Evolutionary conservation across 2,888 invertebrate species (phyloP).

Genomic region (Scaptomyza reducta): DNA sequence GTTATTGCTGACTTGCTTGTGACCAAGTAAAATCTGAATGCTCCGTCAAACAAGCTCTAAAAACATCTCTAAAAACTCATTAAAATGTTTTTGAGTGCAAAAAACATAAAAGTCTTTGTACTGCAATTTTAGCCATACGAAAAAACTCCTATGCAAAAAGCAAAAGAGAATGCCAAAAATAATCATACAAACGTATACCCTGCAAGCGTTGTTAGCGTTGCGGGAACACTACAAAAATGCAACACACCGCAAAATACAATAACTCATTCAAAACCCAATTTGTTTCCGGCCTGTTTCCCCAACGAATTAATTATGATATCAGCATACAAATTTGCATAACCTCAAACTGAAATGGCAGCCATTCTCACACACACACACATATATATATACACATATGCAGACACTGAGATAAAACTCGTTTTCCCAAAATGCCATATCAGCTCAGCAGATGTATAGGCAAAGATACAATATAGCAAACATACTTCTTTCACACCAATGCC

Average conservation of each 20-base stretch:
- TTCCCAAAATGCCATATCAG: conserved; percentile 77
- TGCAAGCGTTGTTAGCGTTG: neutral
- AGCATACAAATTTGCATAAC: conserved; percentile 80
- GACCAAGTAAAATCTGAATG: conserved; percentile 27
- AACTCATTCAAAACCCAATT: conserved; percentile 79
- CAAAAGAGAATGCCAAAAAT: neutral
- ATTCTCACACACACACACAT: conserved; percentile 30
- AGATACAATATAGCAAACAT: conserved; percentile 70
- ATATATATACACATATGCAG: conserved; percentile 22
- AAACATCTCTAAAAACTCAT: conserved; percentile 38
- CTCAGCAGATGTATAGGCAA: conserved; percentile 72
- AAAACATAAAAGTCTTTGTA: conserved; percentile 11
- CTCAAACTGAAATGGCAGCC: conserved; percentile 74
- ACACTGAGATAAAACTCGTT: conserved; percentile 69
- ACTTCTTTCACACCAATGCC: conserved; percentile 14
- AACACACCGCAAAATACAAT: conserved; percentile 72
- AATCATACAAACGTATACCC: neutral
- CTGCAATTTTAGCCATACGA: conserved; percentile 8
- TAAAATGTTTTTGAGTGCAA: conserved; percentile 32
- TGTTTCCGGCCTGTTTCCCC: conserved; percentile 77
- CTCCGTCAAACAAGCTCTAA: conserved; percentile 23
- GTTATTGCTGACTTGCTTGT: conserved; percentile 12
- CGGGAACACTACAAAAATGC: conserved; percentile 54
- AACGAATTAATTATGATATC: conserved; percentile 80
- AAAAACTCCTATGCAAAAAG: conserved; percentile 5